These are phyloP conservation scores for Zeugodacus cucurbitae DNA, from an alignment of 1,140 invertebrate species.

Conservation along the genomic window DNA sequence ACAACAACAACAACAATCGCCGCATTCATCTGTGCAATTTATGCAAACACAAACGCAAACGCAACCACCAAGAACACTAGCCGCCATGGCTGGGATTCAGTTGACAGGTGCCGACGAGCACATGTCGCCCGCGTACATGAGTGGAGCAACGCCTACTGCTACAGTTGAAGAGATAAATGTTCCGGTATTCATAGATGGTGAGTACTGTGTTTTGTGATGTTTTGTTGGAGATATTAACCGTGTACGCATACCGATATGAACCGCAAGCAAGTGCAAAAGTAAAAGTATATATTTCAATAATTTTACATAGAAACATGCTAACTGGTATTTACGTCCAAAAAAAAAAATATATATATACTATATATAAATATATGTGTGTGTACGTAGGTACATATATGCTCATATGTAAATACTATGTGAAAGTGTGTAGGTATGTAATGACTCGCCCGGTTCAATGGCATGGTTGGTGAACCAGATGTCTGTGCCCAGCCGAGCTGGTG, in stretches of 20 bases:
- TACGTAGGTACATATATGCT: not conserved
- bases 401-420: not conserved
- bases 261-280: constrained; percentile 2
- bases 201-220: constrained; percentile 60
- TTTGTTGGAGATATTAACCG: not conserved
- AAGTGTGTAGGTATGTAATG: not conserved
- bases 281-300: not conserved
- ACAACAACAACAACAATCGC: constrained; percentile 23
- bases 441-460: constrained; percentile 18
- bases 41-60: constrained; percentile 26
- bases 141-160: constrained; percentile 66
- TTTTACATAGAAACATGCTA: constrained; percentile 11
- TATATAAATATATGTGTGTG: not conserved
- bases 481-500: not conserved
- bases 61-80: constrained; percentile 53
- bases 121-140: constrained; percentile 55
- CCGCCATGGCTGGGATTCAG: constrained; percentile 63
- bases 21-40: constrained; percentile 36
- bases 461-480: not conserved
- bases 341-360: not conserved
- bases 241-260: constrained; percentile 35
- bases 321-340: not conserved
- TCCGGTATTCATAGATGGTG: constrained; percentile 66
- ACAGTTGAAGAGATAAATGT: constrained; percentile 66
- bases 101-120: constrained; percentile 62